Evolutionary conservation across 2,113 vertebrate species (phyloP).

Genomic region (Micronycteris hirsuta): DNA sequence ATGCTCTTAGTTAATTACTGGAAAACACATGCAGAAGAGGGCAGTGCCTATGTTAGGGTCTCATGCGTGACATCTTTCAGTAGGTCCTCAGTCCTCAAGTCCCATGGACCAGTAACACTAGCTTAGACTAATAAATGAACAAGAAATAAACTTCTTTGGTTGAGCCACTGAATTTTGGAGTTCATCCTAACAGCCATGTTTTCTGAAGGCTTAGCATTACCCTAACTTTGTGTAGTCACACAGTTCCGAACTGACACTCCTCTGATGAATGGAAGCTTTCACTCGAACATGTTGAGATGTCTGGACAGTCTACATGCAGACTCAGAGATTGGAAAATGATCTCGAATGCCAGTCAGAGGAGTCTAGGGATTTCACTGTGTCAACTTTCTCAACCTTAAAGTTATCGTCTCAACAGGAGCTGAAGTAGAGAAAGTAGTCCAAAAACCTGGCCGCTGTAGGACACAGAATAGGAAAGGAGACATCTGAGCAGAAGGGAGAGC

Average conservation of each 20-base stretch:
- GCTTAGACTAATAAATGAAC: not conserved
- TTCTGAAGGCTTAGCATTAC: not conserved
- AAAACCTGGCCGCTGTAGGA: not conserved
- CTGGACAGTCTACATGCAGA: not conserved
- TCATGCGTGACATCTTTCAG: not conserved
- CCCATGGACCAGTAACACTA: not conserved
- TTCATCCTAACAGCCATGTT: not conserved
- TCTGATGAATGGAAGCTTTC: not conserved
- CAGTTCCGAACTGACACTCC: not conserved
- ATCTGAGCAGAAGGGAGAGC: not conserved
- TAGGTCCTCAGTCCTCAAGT: not conserved
- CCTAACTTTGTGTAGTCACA: not conserved
- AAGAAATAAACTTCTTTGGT: not conserved
- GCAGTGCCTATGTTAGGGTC: not conserved
- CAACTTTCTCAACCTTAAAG: not conserved
- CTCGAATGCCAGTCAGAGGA: not conserved
- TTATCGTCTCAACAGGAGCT: not conserved
- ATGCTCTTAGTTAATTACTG: not conserved
- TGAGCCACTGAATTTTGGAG: not conserved
- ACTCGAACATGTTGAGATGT: not conserved
- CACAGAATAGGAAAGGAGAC: not conserved
- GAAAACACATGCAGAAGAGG: not conserved
- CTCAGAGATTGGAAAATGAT: not conserved
- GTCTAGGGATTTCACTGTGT: not conserved
- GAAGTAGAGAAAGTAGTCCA: not conserved